Base-by-base conservation (phyloP, 2,113 vertebrate species). In the Diadophis punctatus region DNA sequence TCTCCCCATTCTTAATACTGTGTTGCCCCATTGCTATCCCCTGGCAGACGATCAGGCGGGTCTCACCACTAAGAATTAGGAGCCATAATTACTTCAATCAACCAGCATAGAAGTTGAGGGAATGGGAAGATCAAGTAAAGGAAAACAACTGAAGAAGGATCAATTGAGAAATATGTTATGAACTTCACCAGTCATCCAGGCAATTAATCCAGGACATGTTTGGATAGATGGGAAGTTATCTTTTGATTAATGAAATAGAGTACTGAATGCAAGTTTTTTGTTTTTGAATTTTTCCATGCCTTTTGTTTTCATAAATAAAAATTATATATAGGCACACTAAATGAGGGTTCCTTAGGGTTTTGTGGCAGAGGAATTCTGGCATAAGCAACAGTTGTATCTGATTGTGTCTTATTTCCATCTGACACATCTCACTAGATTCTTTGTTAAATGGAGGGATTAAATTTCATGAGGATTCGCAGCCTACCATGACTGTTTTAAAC, bases 381-480 rank as follows among this genome's bases (percentile, higher is more conserved):
- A 92, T 92, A 91, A 92, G 25, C 87, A 22, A 56, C 49, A 0
- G 93, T 39, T 95, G 92, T 90, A 95, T 89, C 92, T 56, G 3
- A 12, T 60, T 86, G 74, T 91, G 93, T 95, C 86, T 89, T 87
- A 94, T 91, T 86, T 90, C 92, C 91, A 92, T 94, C 94, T 63
- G 92, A 93, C 91, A 93, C 94, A 94, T 94, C 95, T 95, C 95
- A 93, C 91, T 94, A 95, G 95, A 93, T 95, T 95, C 88, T 93
- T 96, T 97, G 96, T 96, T 96, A 97, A 97, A 96, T 93, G 92
- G 93, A 89, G 52, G 95, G 96, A 96, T 97, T 95, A 93, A 96
- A 96, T 97, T 97, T 97, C 97, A 97, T 90, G 95, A 68, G 92
- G 95, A 97, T 96, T 96, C 96, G 93, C 95, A 94, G 93, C 94